A percentile compares a stretch with the other conserved stretches of the same genome.
phyloP scores from a whole-genome alignment of 1,140 invertebrate species.

The Lordiphosa mommai region DNA sequence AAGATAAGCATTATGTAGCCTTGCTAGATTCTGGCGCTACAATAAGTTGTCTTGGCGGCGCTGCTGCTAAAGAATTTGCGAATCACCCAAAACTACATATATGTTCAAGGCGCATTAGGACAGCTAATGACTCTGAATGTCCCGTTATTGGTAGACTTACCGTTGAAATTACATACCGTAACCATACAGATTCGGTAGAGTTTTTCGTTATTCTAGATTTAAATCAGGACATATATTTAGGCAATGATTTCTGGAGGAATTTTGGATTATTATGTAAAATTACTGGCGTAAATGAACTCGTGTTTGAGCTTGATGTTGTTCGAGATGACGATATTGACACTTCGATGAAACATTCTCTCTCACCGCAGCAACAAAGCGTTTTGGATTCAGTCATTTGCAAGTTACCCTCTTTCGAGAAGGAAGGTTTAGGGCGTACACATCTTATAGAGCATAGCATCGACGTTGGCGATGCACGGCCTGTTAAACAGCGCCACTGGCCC shows the following conservation, averaged over 20 bases:
- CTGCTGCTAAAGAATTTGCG: no score
- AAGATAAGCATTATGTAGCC: no score
- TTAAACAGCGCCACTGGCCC: constrained; percentile 24
- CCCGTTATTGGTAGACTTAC: not conserved
- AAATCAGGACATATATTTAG: not conserved
- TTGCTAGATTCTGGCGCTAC: no score
- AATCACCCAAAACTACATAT: not conserved
- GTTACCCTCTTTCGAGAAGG: not conserved
- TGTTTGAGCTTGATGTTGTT: not conserved
- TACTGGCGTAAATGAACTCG: no score
- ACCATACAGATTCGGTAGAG: not conserved
- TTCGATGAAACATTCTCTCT: no score
- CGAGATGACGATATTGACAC: not conserved
- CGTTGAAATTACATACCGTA: not conserved
- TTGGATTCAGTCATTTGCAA: not conserved
- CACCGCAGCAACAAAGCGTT: not conserved
- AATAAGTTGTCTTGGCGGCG: no score
- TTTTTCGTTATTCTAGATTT: not conserved
- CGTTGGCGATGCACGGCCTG: not conserved
- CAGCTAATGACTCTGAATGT: not conserved
- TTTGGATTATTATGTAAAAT: not conserved
- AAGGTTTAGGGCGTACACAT: constrained; percentile 7
- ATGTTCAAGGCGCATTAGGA: not conserved
- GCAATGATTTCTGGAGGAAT: not conserved
- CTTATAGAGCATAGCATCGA: constrained; percentile 11